Evolutionary conservation across 2,113 vertebrate species (phyloP).

Genomic region (Phrynosoma blainvillii): DNA sequence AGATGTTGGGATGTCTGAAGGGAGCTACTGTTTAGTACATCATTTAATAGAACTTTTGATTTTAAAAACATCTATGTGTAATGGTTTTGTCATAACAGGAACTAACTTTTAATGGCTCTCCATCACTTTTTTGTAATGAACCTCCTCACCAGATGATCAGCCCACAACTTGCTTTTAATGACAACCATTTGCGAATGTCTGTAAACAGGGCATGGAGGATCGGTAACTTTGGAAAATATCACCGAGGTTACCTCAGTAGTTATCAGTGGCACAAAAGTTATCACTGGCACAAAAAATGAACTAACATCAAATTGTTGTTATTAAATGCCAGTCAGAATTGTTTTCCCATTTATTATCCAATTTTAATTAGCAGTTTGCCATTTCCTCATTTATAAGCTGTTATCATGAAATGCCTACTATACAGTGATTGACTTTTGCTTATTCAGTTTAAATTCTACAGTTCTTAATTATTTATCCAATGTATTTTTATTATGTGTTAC

Average conservation of each 20-base stretch:
- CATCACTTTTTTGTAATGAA: too few species aligned
- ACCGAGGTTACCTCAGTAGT: not conserved
- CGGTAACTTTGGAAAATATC: not conserved
- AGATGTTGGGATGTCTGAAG: too few species aligned
- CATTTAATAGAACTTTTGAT: not conserved
- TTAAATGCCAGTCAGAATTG: not conserved
- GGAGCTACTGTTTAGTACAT: not conserved
- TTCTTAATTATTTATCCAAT: not conserved
- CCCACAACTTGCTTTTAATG: not conserved
- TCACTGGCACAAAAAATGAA: not conserved
- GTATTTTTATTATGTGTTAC: not conserved
- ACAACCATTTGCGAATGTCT: not conserved
- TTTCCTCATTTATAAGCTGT: not conserved
- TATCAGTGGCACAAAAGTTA: not conserved
- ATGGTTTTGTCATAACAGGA: not conserved
- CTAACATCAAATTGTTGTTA: not conserved
- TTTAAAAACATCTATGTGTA: not conserved
- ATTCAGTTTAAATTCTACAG: not conserved
- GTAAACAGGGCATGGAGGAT: not conserved
- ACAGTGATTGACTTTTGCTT: not conserved
- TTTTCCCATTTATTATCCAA: not conserved
- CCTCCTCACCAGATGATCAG: too few species aligned
- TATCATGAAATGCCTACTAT: not conserved
- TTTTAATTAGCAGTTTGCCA: not conserved
- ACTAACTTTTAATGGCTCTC: too few species aligned